These are phyloP conservation scores for Agonopterix subpropinquella DNA, from an alignment of 2,888 invertebrate species.

Conservation along the genomic window DNA sequence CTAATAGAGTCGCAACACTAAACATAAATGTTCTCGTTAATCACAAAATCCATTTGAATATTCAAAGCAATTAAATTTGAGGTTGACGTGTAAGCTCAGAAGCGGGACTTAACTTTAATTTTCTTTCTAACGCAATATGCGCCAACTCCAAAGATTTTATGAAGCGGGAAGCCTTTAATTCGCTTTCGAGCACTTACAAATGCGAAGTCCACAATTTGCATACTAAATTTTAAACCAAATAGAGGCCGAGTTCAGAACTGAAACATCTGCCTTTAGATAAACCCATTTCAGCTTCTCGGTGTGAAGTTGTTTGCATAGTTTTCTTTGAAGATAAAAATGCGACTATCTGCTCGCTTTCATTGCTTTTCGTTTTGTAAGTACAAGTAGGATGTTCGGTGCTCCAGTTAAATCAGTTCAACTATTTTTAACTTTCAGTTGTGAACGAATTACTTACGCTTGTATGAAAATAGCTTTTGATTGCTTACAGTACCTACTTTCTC, in stretches of 20 bases:
- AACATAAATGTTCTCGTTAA: conserved; percentile 38
- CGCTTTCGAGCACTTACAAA: conserved; percentile 44
- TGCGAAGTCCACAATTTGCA: conserved; percentile 52
- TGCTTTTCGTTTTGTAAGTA: conserved; percentile 16
- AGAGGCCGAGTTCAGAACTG: conserved; percentile 28
- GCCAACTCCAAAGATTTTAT: conserved; percentile 37
- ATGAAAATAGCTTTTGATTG: no score
- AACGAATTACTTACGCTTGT: neutral
- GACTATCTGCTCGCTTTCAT: conserved; percentile 34
- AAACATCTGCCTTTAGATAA: conserved; percentile 43
- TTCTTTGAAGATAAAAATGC: conserved; percentile 41
- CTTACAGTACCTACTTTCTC: no score
- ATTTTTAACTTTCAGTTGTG: neutral
- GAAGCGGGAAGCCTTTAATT: conserved; percentile 44
- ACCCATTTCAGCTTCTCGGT: conserved; percentile 25
- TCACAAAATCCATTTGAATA: conserved; percentile 51
- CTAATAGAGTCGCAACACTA: conserved; percentile 28
- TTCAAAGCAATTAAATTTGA: conserved; percentile 39
- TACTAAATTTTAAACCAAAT: conserved; percentile 60
- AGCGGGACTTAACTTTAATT: conserved; percentile 20
- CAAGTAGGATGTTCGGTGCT: neutral
- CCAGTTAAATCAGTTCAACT: neutral
- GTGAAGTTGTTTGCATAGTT: conserved; percentile 46
- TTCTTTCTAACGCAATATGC: conserved; percentile 40
- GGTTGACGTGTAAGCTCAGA: conserved; percentile 18